Conservation (phyloP, 2,888 invertebrate genomes). For the Onthophagus sagittarius region DNA sequence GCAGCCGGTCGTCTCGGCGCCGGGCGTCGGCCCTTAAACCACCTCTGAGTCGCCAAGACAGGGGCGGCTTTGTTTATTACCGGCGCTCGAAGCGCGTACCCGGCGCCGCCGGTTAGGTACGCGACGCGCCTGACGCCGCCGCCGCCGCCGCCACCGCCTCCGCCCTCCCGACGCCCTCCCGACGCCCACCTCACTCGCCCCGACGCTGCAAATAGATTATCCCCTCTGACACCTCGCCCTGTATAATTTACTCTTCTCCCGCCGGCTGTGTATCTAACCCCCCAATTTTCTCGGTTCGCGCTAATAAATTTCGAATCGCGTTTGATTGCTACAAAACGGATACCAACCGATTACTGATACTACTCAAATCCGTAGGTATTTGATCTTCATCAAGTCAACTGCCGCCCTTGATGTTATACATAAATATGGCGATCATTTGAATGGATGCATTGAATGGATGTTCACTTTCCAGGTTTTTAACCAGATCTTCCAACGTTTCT, state of each 20-base stretch:
- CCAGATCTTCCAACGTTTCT: too few relatives aligned
- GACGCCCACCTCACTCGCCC: constrained; percentile 12
- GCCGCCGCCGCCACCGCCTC: constrained; percentile 25
- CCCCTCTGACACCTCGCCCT: constrained; percentile 12
- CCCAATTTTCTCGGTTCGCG: constrained; percentile 18
- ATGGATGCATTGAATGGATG: too few relatives aligned
- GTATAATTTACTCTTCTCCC: constrained; percentile 11
- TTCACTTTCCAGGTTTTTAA: too few relatives aligned
- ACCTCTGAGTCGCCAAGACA: not conserved
- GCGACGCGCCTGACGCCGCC: constrained; percentile 31
- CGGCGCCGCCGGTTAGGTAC: constrained; percentile 27
- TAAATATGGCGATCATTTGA: too few relatives aligned
- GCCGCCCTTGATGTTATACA: not conserved
- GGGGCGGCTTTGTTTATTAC: not conserved
- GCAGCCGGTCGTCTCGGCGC: constrained; percentile 23
- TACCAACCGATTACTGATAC: not conserved
- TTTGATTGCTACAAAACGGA: constrained; percentile 1
- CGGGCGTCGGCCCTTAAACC: not conserved
- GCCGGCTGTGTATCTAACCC: constrained; percentile 15
- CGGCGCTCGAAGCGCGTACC: not conserved
- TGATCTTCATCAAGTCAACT: not conserved
- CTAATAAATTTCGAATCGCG: constrained; percentile 13
- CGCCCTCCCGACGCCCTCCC: constrained; percentile 24
- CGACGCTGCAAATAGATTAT: constrained; percentile 25
- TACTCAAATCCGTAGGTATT: not conserved